These are phyloP conservation scores for Porphyrio hochstetteri DNA, from an alignment of 2,113 vertebrate genomes.

Conservation along the genomic window DNA sequence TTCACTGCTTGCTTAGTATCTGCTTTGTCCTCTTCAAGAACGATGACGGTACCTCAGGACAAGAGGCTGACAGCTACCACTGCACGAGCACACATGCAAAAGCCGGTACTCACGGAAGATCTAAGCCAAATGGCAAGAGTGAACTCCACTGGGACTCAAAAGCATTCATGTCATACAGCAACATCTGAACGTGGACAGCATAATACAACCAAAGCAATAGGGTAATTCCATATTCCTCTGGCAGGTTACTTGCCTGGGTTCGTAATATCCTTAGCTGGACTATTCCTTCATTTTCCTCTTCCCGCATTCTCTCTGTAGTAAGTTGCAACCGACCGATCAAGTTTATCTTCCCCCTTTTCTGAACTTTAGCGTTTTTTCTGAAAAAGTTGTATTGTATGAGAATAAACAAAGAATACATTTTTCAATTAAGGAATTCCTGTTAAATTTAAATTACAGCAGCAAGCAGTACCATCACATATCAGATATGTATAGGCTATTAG, in stretches of 20 bases:
- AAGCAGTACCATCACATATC: neutral
- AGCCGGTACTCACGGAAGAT: neutral
- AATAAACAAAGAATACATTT: neutral
- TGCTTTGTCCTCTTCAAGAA: neutral
- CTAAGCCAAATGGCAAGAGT: neutral
- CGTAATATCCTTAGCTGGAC: slow-evolving; percentile 97
- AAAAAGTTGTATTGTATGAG: slow-evolving; percentile 45
- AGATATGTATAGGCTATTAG: neutral
- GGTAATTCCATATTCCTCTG: neutral
- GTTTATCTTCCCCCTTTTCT: slow-evolving; percentile 98
- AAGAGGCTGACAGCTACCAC: neutral
- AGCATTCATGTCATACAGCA: neutral
- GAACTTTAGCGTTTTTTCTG: slow-evolving; percentile 99
- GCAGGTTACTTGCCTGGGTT: slow-evolving; percentile 87
- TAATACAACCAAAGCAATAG: neutral
- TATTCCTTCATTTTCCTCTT: slow-evolving; percentile 99
- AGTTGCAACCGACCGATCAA: slow-evolving; percentile 97
- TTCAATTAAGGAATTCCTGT: neutral
- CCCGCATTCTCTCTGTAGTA: slow-evolving; percentile 97
- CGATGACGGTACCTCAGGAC: neutral
- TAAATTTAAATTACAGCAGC: neutral
- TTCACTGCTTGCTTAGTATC: neutral
- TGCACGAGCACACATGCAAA: neutral
- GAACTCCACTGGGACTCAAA: neutral
- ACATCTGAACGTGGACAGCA: neutral